Percentiles rank a stretch among this genome's conserved stretches.
These are phyloP conservation scores for Pleuronectes platessa DNA, from an alignment of 2,113 vertebrate species.

Conservation along the genomic window DNA sequence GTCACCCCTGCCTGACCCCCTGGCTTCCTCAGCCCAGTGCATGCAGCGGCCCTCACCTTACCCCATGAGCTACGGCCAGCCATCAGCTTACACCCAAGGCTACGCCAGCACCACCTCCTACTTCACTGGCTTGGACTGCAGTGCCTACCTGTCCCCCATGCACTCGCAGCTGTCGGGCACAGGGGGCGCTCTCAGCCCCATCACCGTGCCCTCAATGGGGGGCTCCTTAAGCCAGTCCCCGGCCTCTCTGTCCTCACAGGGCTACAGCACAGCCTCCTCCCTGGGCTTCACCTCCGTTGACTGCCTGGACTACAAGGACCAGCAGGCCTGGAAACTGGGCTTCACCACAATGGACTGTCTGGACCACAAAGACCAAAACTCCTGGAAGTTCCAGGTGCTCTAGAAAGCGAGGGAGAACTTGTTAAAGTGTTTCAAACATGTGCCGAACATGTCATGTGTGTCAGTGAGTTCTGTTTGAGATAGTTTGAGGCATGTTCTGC, in stretches of 20 bases:
- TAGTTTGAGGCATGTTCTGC: constrained; percentile 39
- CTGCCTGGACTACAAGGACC: constrained; percentile 91
- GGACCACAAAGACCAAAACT: constrained; percentile 90
- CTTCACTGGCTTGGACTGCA: constrained; percentile 87
- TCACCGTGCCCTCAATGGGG: constrained; percentile 84
- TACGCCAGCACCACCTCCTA: constrained; percentile 86
- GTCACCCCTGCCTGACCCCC: constrained; percentile 86
- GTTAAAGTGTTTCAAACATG: constrained; percentile 4
- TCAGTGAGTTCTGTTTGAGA: constrained; percentile 28
- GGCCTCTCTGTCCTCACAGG: constrained; percentile 84
- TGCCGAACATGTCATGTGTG: background rate
- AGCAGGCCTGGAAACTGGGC: constrained; percentile 88
- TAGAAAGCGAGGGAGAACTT: constrained; percentile 54
- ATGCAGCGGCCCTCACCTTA: constrained; percentile 86
- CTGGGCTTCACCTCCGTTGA: constrained; percentile 87
- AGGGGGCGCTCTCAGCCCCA: constrained; percentile 85
- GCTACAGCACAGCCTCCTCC: constrained; percentile 83
- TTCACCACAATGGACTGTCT: constrained; percentile 88
- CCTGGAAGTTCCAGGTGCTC: constrained; percentile 92
- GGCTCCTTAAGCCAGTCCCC: constrained; percentile 87
- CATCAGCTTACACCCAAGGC: constrained; percentile 81
- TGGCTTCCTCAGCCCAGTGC: constrained; percentile 81
- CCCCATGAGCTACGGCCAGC: constrained; percentile 85
- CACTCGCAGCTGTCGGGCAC: constrained; percentile 85
- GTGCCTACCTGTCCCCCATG: constrained; percentile 89